Conservation (phyloP, 2,113 vertebrate species). For the Ariopsis seemanni region DNA sequence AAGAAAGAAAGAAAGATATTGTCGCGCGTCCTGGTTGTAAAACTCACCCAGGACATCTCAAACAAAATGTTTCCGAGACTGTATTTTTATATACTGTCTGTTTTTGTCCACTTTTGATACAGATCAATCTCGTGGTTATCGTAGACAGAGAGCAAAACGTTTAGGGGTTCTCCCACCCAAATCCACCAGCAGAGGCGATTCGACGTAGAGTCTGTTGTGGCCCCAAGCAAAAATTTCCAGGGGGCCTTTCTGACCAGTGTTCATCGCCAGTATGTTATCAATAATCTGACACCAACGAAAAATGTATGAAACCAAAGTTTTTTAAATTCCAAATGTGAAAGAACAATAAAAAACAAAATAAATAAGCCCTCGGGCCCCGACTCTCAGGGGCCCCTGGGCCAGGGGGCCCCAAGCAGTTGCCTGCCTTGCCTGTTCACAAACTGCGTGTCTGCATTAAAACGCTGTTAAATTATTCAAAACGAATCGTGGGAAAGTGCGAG, state of each 20-base stretch:
- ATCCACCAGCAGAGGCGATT: neutral
- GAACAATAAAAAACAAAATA: too few relatives aligned
- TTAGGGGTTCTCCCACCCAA: neutral
- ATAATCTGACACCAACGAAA: too few relatives aligned
- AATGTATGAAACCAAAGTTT: too few relatives aligned
- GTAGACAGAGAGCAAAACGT: neutral
- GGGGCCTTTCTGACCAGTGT: too few relatives aligned
- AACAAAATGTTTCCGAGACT: neutral
- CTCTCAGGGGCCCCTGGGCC: too few relatives aligned
- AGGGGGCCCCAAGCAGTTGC: too few relatives aligned
- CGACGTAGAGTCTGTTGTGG: too few relatives aligned
- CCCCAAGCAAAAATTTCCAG: too few relatives aligned
- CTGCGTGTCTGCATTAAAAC: conserved; percentile 1
- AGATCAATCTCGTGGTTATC: neutral
- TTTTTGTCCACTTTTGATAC: neutral
- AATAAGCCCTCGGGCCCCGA: too few relatives aligned
- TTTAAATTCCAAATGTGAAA: too few relatives aligned
- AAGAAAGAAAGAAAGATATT: neutral
- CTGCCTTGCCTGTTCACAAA: too few relatives aligned
- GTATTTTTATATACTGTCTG: neutral
- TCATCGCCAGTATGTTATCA: too few relatives aligned
- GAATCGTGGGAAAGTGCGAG: neutral
- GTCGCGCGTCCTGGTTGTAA: neutral
- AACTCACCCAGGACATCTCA: neutral
- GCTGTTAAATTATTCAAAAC: conserved; percentile 35